Base-by-base conservation (phyloP, 2,113 vertebrate genomes). In the Pavo muticus region DNA sequence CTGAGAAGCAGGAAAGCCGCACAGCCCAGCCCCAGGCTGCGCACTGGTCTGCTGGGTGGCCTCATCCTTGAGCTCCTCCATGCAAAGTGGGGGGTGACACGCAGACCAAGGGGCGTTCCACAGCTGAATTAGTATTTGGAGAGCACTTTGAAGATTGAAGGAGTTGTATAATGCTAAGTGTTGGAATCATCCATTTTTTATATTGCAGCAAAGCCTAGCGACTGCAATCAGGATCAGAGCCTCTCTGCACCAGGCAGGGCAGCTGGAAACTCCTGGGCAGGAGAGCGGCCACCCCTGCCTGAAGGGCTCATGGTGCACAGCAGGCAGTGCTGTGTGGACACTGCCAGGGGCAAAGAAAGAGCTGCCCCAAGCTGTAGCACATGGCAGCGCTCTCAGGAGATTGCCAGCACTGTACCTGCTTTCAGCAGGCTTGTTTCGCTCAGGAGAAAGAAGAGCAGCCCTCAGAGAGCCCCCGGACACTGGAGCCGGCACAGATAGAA, bases 281-380 rank as follows among this genome's bases (percentile, higher is more conserved):
- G 78, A 65, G 17, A 42, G 91, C 89, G 67, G 21, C 47, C 56
- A 9, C 16, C 14, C 37, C 54, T 30, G 11, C 48, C 29, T 5
- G 7, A 4, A 27, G 0, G 0, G 44, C 8, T 15, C 4, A 2
- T 6, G 14, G 23, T 21, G 1, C 24, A 77, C 17, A 56, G 54
- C 8, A 8, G 32, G 60, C 16, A 10, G 15, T 30, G 65, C 60
- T 39, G 52, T 14, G 52, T 15, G 14, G 52, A 9, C 52, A 27
- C 27, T 17, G 27, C 52, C 8, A 14, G 27, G 47, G 52, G 52
- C 54, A 56, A 56, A 27, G 61, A 20, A 24, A 44, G 56, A 14
- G 30, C 4, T 47, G 40, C 47, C 42, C 79, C 52, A 29, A 54
- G 42, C 47, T 14, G 16, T 1, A 32, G 15, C 65, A 24, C 14